A percentile compares a stretch with the other conserved stretches of the same genome.
These are phyloP conservation scores for Drosophila bunnanda DNA, from an alignment of 2,888 invertebrate genomes.

Conservation along the genomic window DNA sequence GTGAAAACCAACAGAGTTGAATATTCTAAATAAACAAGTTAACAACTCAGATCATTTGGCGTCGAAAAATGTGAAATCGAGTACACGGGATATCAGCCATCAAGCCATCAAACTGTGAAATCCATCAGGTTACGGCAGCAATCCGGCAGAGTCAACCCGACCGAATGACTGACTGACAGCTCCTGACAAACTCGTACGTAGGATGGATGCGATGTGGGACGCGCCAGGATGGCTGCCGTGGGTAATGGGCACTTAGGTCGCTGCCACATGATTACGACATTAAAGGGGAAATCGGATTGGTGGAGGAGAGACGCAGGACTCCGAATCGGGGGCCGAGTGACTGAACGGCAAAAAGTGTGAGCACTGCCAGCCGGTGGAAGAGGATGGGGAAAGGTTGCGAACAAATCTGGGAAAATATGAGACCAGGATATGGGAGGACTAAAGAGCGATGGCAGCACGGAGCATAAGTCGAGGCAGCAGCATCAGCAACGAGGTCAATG, in stretches of 20 bases:
- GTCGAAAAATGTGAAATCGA: constrained; percentile 21
- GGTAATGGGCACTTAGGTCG: constrained; percentile 57
- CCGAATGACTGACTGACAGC: constrained; percentile 19
- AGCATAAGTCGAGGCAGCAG: constrained; percentile 37
- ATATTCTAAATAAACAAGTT: constrained; percentile 10
- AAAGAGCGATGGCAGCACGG: constrained; percentile 25
- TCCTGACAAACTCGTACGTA: constrained; percentile 22
- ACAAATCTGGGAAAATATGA: constrained; percentile 44
- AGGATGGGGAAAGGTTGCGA: constrained; percentile 25
- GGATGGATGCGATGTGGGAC: constrained; percentile 9
- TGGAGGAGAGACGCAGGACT: constrained; percentile 9
- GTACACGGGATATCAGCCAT: constrained; percentile 23
- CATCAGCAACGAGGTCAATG: constrained; percentile 69
- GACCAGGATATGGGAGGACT: constrained; percentile 17
- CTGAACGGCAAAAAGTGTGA: constrained; percentile 27
- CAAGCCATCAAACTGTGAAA: constrained; percentile 44
- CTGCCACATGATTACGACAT: constrained; percentile 70
- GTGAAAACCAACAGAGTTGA: constrained; percentile 1
- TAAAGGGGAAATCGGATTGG: constrained; percentile 43
- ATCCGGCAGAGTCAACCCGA: constrained; percentile 25
- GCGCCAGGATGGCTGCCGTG: constrained; percentile 28
- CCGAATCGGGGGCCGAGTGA: neutral
- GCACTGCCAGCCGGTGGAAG: constrained; percentile 28
- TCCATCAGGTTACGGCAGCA: constrained; percentile 37
- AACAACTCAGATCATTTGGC: constrained; percentile 13